Evolutionary conservation across 35 echinoderm and acorn worm genomes (phyloP).

Genomic region (Nesometra sesokonis): DNA sequence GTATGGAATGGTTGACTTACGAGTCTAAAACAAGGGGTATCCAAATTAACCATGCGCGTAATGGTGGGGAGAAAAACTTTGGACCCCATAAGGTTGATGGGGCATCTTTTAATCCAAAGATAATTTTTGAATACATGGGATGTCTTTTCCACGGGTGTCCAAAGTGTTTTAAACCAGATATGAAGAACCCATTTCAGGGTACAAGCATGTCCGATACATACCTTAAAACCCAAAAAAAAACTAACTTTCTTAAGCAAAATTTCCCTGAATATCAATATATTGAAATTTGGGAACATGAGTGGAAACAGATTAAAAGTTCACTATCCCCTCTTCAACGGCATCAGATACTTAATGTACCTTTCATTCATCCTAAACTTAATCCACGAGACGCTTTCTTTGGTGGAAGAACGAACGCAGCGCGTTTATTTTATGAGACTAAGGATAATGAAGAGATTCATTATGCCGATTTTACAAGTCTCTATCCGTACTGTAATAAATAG

Average conservation of each 20-base stretch:
- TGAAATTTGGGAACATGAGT: slow-evolving; percentile 6
- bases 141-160: slow-evolving; percentile 1
- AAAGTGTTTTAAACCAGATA: background rate
- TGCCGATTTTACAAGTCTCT: background rate
- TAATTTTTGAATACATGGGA: too few species aligned
- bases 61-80: background rate
- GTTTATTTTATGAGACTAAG: slow-evolving; percentile 7
- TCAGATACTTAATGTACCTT: background rate
- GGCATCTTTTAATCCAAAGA: background rate
- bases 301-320: background rate
- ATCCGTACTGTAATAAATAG: slow-evolving; percentile 34
- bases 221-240: background rate
- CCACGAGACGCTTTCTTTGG: slow-evolving; percentile 20
- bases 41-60: slow-evolving; percentile 1
- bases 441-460: background rate
- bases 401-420: slow-evolving; percentile 9
- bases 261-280: slow-evolving; percentile 13
- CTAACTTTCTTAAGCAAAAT: background rate
- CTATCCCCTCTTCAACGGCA: background rate
- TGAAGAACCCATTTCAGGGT: background rate
- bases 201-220: background rate
- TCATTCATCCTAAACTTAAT: background rate
- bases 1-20: slow-evolving; percentile 6
- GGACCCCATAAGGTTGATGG: background rate
- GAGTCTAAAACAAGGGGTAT: background rate